Percentiles rank a stretch among this genome's conserved stretches.
Conservation (phyloP, 2,113 vertebrate species). For the Periophthalmodon schlosseri region DNA sequence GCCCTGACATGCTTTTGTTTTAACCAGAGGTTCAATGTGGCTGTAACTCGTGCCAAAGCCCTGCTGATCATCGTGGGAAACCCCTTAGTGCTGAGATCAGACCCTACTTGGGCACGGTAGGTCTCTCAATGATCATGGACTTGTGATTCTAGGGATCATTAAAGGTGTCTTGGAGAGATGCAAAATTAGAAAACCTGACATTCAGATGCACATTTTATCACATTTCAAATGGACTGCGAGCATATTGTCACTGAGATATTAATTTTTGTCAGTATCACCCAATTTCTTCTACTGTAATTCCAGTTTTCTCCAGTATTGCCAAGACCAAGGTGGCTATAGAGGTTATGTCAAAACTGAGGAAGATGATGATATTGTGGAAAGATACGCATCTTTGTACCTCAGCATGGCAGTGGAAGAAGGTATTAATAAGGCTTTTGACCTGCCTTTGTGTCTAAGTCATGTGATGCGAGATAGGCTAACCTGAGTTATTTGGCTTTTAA, state of each 20-base stretch:
- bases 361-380: slow-evolving; percentile 1
- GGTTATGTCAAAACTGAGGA: slow-evolving; percentile 64
- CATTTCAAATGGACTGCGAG: neutral
- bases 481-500: neutral
- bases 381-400: slow-evolving; percentile 55
- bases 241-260: too few relatives aligned
- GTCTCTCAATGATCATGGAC: slow-evolving; percentile 20
- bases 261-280: neutral
- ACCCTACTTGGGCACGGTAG: slow-evolving; percentile 83
- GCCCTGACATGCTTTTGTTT: neutral
- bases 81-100: slow-evolving; percentile 80
- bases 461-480: neutral
- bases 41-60: slow-evolving; percentile 90
- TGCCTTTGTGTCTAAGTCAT: neutral
- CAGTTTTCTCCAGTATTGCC: slow-evolving; percentile 88
- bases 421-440: slow-evolving; percentile 36
- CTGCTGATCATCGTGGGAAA: slow-evolving; percentile 93
- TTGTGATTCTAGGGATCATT: neutral
- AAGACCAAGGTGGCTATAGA: slow-evolving; percentile 64
- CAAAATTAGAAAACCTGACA: neutral
- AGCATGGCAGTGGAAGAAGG: slow-evolving; percentile 36
- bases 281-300: neutral
- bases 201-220: neutral
- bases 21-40: slow-evolving; percentile 91
- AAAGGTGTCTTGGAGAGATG: neutral